Percentiles rank a stretch among this genome's conserved stretches.
phyloP scores from a whole-genome alignment of 2,113 vertebrate genomes.

The Oryzias woworae region DNA sequence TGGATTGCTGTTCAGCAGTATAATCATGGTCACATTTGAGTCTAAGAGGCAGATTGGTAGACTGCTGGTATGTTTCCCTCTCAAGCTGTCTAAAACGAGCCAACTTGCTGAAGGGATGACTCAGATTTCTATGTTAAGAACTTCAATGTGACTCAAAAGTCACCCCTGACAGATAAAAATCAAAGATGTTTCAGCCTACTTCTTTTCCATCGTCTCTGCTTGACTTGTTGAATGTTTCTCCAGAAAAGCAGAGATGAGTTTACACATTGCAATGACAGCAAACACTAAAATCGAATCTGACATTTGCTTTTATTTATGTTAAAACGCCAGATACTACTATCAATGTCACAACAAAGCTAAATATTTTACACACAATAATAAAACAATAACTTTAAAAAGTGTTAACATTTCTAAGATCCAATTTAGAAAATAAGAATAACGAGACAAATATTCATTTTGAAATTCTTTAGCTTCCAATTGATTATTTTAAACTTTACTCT shows the following conservation, averaged over 20 bases:
- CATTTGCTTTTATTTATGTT: too few species aligned
- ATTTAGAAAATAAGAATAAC: too few species aligned
- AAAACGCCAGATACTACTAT: too few species aligned
- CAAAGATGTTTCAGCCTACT: background rate
- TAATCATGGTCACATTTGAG: constrained; percentile 51
- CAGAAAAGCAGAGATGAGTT: background rate
- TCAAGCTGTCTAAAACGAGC: constrained; percentile 22
- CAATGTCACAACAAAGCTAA: too few species aligned
- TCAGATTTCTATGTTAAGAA: constrained; percentile 47
- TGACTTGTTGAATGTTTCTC: background rate
- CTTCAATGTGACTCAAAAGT: constrained; percentile 3
- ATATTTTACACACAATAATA: too few species aligned
- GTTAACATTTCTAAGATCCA: too few species aligned
- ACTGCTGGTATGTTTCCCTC: constrained; percentile 5
- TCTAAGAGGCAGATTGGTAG: constrained; percentile 36
- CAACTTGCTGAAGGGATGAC: constrained; percentile 52
- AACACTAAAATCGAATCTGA: background rate
- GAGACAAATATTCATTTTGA: too few species aligned
- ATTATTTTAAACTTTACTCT: too few species aligned
- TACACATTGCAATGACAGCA: background rate
- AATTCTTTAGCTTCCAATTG: too few species aligned
- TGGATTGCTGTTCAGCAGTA: constrained; percentile 49
- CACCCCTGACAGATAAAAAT: constrained; percentile 33
- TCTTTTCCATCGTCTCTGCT: background rate
- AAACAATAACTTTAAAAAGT: too few species aligned